Evolutionary conservation across 23 tunicate genomes (phyloP).

Genomic region (Ciona savignyi): DNA sequence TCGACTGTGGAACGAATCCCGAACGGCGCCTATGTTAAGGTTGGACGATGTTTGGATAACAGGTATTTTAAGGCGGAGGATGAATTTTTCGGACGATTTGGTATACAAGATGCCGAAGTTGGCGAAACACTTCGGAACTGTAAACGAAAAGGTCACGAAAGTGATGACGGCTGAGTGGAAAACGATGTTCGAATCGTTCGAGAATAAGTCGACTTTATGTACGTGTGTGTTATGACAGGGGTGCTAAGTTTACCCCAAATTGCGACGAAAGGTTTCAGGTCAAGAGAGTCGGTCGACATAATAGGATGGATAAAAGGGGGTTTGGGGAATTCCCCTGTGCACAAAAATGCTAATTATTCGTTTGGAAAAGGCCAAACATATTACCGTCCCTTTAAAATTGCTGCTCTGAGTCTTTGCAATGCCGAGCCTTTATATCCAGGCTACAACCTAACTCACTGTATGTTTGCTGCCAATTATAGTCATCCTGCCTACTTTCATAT

Average conservation of each 20-base stretch:
- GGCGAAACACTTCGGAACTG: constrained; percentile 43
- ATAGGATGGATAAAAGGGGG: too few relatives aligned
- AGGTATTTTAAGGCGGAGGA: constrained; percentile 35
- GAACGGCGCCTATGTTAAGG: constrained; percentile 47
- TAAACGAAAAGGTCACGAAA: constrained; percentile 6
- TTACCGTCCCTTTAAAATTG: too few relatives aligned
- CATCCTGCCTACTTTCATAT: too few relatives aligned
- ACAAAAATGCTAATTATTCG: too few relatives aligned
- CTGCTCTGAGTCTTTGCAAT: too few relatives aligned
- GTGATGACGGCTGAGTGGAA: constrained; percentile 31
- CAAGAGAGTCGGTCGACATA: too few relatives aligned
- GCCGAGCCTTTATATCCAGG: too few relatives aligned
- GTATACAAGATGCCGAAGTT: constrained; percentile 19
- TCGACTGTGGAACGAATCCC: constrained; percentile 20
- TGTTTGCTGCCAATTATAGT: too few relatives aligned
- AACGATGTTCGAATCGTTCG: neutral
- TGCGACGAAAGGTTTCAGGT: neutral
- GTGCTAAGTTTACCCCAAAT: neutral
- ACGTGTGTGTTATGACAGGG: constrained; percentile 31
- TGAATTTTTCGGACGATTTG: constrained; percentile 38
- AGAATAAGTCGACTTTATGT: constrained; percentile 12
- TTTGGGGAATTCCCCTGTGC: too few relatives aligned
- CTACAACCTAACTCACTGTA: too few relatives aligned
- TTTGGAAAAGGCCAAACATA: too few relatives aligned
- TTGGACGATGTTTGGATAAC: constrained; percentile 77